Evolutionary conservation across 2,797 vertebrate genomes (phyloP), one percentile per base, ranked within the genome.

Genomic region (Pseudomugil tenellus): DNA sequence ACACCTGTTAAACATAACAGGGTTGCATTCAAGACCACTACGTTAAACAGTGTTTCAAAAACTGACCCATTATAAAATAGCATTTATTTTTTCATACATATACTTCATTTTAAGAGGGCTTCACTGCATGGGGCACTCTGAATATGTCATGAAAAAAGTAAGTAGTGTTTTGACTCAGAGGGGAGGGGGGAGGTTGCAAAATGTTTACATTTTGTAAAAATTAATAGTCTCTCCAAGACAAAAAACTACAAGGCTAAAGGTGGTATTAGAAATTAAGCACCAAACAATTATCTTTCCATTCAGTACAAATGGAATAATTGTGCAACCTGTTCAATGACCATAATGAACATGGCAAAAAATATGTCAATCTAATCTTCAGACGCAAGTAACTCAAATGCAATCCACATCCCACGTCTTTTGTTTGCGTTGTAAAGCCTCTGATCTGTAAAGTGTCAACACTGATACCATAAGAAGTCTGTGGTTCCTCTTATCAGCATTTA

Each of bases 221-320:
- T 87, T 74, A 89, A 87, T 85, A 31, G 48, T 90, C 77, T 86
- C 80, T 90, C 85, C 71, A 70, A 84, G 87, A 89, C 87, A 87
- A 80, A 89, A 89, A 81, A 85, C 85, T 84, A 89, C 90, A 92
- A 93, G 92, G 92, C 92, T 92, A 90, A 90, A 91, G 85, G 90
- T 92, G 91, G 79, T 90, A 84, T 87, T 87, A 91, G 74, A 92
- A 93, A 92, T 91, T 63, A 92, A 93, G 92, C 91, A 92, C 92
- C 92, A 90, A 92, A 92, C 88, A 80, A 87, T 89, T 89, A 62
- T 73, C 80, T 78, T 87, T 86, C 90, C 91, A 92, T 91, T 89
- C 77, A 62, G 54, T 79, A 81, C 31, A 85, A 90, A 92, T 89
- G 89, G 89, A 91, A 92, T 88, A 83, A 90, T 92, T 93, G 91